phyloP scores from a whole-genome alignment of 2,113 vertebrate genomes.

The Salminus brasiliensis region DNA sequence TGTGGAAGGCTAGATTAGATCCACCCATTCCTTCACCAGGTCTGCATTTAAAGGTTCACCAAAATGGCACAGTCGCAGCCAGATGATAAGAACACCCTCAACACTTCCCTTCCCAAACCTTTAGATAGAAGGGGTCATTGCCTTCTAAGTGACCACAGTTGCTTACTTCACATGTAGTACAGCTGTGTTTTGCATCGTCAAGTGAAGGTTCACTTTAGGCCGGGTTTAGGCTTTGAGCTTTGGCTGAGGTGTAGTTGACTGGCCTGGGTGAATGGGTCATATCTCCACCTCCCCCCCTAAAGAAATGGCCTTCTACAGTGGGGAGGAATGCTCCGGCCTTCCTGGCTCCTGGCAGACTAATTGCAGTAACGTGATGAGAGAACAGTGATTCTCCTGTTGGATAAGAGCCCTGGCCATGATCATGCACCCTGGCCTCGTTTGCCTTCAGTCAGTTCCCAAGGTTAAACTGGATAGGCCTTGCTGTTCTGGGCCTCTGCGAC shows the following conservation, averaged over 20 bases:
- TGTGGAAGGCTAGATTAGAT: constrained; percentile 22
- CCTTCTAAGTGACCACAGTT: constrained; percentile 10
- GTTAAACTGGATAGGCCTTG: not conserved
- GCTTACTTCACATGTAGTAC: constrained; percentile 2
- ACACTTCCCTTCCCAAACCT: not conserved
- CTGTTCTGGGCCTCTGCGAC: not conserved
- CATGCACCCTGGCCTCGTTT: constrained; percentile 14
- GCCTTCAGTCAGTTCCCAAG: constrained; percentile 20
- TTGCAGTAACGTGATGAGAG: constrained; percentile 46
- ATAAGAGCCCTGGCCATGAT: not conserved
- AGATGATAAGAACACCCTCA: constrained; percentile 11
- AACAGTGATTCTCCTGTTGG: constrained; percentile 11
- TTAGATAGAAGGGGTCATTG: not conserved
- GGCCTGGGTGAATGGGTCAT: not conserved
- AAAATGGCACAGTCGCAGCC: not conserved
- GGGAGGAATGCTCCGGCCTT: constrained; percentile 14
- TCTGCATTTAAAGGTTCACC: constrained; percentile 30
- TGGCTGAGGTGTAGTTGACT: not conserved
- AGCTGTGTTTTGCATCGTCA: not conserved
- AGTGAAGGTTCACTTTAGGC: not conserved
- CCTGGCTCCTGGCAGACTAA: constrained; percentile 29
- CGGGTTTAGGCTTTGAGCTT: not conserved
- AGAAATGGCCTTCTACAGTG: not conserved
- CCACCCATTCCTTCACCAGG: constrained; percentile 9
- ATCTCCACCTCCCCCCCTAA: not conserved